Base-by-base conservation (phyloP, 1,140 invertebrate species). In the Drosophila rufa region DNA sequence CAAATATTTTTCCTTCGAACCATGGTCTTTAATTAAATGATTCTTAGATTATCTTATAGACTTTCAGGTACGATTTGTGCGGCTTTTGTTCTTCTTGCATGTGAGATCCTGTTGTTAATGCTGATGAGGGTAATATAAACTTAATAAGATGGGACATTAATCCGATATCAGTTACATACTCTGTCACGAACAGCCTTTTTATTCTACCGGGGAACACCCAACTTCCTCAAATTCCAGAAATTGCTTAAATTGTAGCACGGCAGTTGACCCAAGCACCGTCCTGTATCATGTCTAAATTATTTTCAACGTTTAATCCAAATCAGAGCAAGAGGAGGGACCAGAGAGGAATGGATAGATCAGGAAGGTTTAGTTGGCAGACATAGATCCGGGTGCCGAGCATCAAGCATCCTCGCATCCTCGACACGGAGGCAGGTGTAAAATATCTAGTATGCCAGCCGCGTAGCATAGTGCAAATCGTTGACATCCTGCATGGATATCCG, bases 361-460 rank as follows among this genome's bases (percentile, higher is more conserved):
- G 0, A n/a, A 47, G 60, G 61, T 47, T 66, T 69, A 75, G 57
- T 42, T 53, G 47, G 25, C 19, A 45, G 66, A 38, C 30, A 61
- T 53, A 58, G 51, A 38, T 4, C 9, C 45, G 19, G 45, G 38
- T 30, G 42, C 43, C 36, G 27, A 25, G 19, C 69, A 50, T 51
- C 53, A 47, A 38, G 61, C 71, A 62, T 43, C 22, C 22, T 25
- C 22, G 61, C 71, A 62, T 43, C 65, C 33, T 25, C 47, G 68
- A 67, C 59, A 75, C 68, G 48, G 79, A 47, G 82, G 71, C 82
- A 86, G 76, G 79, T 86, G 83, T 82, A 87, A 82, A 86, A 89
- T 84, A 71, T 75, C 53, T 56, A 3, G 53, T 89, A 89, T 83
- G 80, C 68, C 84, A 78, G 58, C 64, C 64, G 73, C 65, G 80